phyloP scores from a whole-genome alignment of 2,113 vertebrate species.

The Gracilinanus agilis region DNA sequence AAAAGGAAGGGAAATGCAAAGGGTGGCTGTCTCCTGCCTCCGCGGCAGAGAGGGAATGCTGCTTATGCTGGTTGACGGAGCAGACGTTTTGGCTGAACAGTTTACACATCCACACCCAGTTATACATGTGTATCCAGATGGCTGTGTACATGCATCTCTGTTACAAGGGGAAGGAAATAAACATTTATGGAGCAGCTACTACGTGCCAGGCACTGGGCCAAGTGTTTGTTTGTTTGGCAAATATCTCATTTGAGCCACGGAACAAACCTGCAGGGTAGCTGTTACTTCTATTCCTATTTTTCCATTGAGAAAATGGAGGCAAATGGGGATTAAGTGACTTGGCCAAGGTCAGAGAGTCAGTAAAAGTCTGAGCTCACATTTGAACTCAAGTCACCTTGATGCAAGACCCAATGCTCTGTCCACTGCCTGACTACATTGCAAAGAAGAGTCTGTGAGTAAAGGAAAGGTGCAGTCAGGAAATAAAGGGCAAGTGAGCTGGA shows the following conservation, averaged over 20 bases:
- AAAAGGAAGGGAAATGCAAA: neutral
- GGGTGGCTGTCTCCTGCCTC: neutral
- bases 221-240: neutral
- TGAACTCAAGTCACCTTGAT: neutral
- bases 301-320: neutral
- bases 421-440: neutral
- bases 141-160: neutral
- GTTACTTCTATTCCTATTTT: neutral
- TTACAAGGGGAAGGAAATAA: neutral
- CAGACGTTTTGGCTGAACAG: neutral
- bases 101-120: neutral
- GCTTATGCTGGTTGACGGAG: rapidly evolving
- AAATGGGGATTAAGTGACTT: neutral
- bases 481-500: neutral
- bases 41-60: neutral
- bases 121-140: neutral
- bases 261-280: neutral
- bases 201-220: neutral
- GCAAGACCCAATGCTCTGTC: neutral
- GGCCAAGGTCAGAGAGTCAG: neutral
- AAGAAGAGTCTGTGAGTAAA: neutral
- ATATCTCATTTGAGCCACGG: neutral
- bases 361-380: neutral
- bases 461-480: neutral
- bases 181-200: neutral